Conservation (phyloP, 2,888 invertebrate genomes). For the Calameuta filiformis region DNA sequence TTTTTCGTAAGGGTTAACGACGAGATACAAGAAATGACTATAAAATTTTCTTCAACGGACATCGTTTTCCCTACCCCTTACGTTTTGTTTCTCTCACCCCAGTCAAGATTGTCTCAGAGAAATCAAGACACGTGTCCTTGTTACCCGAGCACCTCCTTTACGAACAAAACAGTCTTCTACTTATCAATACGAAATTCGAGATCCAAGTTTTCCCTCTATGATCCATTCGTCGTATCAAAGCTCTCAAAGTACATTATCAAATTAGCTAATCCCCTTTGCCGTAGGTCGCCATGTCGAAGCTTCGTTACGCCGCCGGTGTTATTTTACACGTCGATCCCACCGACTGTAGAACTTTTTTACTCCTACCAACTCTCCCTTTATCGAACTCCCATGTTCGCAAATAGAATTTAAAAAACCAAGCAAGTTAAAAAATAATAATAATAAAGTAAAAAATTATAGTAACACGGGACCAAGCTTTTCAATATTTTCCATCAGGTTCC, state of each 20-base stretch:
- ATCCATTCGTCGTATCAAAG: slow-evolving; percentile 50
- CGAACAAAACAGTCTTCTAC: background rate
- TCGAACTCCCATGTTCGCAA: background rate
- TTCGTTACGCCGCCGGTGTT: slow-evolving; percentile 23
- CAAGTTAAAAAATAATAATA: background rate
- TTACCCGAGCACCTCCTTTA: background rate
- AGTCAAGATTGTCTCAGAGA: background rate
- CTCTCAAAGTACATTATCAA: slow-evolving; percentile 44
- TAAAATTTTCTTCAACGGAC: background rate
- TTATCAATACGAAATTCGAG: slow-evolving; percentile 37
- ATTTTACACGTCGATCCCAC: slow-evolving; percentile 30
- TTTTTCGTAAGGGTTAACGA: background rate
- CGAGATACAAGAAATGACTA: background rate
- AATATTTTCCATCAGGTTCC: background rate
- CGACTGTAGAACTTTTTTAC: slow-evolving; percentile 1
- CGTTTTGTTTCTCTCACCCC: background rate
- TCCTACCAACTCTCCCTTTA: background rate
- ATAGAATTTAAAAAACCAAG: background rate
- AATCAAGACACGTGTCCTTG: background rate
- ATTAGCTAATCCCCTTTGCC: slow-evolving; percentile 43
- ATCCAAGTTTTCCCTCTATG: slow-evolving; percentile 52
- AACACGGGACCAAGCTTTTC: background rate
- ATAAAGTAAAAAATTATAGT: background rate
- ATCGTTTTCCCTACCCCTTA: background rate
- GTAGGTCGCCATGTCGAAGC: slow-evolving; percentile 9